phyloP scores from a whole-genome alignment of 2,113 vertebrate species.

The Neogobius melanostomus region DNA sequence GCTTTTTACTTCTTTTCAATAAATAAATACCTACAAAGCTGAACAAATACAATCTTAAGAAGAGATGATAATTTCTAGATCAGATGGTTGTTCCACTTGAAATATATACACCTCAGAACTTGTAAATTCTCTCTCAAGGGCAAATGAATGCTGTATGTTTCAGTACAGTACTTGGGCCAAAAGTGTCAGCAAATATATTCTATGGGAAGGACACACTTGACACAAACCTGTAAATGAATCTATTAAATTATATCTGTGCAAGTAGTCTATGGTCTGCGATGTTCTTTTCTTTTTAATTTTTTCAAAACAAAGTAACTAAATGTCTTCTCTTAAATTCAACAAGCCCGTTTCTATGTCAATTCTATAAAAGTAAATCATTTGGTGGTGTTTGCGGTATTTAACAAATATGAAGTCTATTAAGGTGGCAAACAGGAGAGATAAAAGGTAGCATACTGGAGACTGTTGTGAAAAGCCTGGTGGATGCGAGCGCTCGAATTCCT shows the following conservation, averaged over 20 bases:
- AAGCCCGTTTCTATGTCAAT: neutral
- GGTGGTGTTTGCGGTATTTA: conserved; percentile 61
- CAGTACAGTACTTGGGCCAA: too few species aligned
- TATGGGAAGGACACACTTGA: too few species aligned
- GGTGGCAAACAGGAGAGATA: conserved; percentile 51
- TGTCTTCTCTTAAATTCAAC: neutral
- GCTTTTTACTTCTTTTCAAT: too few species aligned
- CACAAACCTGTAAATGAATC: too few species aligned
- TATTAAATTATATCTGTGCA: neutral
- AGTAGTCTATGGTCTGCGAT: neutral
- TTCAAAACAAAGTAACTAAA: neutral
- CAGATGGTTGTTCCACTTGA: neutral
- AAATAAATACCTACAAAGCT: too few species aligned
- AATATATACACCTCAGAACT: too few species aligned
- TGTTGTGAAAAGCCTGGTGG: conserved; percentile 57
- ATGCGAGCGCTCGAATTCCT: conserved; percentile 68
- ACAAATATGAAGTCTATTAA: conserved; percentile 54
- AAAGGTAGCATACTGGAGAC: conserved; percentile 47
- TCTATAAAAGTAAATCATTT: conserved; percentile 4
- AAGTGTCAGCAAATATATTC: too few species aligned
- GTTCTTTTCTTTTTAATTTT: neutral
- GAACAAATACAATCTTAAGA: too few species aligned
- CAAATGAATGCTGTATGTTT: too few species aligned
- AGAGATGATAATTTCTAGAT: too few species aligned
- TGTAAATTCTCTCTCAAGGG: too few species aligned